These are phyloP conservation scores for Lepus americanus DNA, from an alignment of 2,113 vertebrate species.

Conservation along the genomic window DNA sequence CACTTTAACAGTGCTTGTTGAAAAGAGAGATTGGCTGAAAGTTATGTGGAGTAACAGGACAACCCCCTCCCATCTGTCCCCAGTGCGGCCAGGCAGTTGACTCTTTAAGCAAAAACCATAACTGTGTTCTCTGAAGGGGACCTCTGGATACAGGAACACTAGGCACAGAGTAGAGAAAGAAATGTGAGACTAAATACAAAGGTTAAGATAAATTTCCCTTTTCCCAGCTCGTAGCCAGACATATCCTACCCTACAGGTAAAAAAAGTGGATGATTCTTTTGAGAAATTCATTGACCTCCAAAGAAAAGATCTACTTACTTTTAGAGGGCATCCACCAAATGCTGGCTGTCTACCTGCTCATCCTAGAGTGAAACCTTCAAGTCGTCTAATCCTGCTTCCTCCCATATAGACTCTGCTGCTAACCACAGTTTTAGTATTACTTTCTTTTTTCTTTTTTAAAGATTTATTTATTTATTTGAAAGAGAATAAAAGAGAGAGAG, in stretches of 20 bases:
- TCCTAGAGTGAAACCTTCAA: neutral
- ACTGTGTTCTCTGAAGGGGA: neutral
- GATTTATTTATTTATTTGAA: too few species aligned
- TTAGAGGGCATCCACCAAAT: neutral
- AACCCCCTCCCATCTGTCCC: neutral
- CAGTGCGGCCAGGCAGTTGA: neutral
- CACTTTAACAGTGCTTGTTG: too few species aligned
- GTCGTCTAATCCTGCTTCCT: neutral
- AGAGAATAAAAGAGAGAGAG: too few species aligned
- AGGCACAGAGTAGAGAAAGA: neutral
- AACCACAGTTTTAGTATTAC: neutral
- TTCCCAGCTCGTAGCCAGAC: neutral
- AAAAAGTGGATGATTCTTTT: neutral
- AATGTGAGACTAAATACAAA: neutral
- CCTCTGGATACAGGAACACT: neutral
- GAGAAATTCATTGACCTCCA: neutral
- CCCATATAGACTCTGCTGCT: neutral
- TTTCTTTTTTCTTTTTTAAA: neutral
- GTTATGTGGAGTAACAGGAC: neutral
- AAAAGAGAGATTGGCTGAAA: neutral
- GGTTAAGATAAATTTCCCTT: neutral
- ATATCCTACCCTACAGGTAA: neutral
- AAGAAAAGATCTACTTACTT: neutral
- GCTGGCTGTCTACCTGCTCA: neutral
- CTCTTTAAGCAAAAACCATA: neutral